Evolutionary conservation across 2,113 vertebrate genomes (phyloP).

Genomic region (Rhadina sibilatrix): DNA sequence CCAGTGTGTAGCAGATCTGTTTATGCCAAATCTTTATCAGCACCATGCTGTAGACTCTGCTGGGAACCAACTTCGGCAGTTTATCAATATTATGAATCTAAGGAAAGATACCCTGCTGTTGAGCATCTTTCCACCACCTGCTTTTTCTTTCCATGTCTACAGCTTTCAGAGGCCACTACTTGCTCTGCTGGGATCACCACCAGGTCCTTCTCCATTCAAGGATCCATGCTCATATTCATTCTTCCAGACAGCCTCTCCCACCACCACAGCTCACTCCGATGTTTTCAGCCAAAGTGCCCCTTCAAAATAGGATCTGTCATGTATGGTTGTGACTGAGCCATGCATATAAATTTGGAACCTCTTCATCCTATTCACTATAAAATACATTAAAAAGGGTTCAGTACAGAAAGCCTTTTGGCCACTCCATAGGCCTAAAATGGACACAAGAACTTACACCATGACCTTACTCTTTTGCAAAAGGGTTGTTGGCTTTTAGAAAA

Average conservation of each 20-base stretch:
- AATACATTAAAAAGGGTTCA: rapidly evolving
- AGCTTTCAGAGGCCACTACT: background rate
- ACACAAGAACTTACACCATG: background rate
- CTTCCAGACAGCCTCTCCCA: background rate
- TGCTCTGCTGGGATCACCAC: background rate
- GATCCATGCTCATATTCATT: background rate
- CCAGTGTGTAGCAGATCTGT: background rate
- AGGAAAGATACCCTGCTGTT: background rate
- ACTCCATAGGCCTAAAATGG: background rate
- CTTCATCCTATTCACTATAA: background rate
- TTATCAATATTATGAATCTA: background rate
- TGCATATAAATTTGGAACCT: background rate
- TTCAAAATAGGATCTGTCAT: background rate
- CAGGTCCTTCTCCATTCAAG: background rate
- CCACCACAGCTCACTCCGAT: background rate
- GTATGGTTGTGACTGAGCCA: rapidly evolving
- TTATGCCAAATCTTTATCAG: background rate
- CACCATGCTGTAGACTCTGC: background rate
- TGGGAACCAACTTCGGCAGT: background rate
- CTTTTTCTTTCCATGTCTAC: background rate
- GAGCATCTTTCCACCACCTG: background rate
- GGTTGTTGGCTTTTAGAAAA: background rate
- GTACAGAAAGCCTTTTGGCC: background rate
- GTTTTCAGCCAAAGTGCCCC: background rate
- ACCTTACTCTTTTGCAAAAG: background rate